A percentile compares a stretch with the other conserved stretches of the same genome.
Evolutionary conservation across 2,113 vertebrate genomes (phyloP).

Genomic region (Syngnathus scovelli): DNA sequence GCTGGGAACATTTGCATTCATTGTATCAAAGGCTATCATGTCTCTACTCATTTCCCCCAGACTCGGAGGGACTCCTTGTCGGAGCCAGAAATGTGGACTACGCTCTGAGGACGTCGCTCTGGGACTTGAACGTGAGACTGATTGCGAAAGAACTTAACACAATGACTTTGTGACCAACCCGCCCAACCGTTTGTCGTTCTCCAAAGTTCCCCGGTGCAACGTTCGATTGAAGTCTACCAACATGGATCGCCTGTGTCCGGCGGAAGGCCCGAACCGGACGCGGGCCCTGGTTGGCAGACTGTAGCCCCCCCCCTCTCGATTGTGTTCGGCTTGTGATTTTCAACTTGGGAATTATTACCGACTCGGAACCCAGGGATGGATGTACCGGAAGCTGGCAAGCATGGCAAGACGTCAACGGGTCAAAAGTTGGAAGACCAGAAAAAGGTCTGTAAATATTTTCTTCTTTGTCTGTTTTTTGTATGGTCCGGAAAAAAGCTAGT

Average conservation of each 20-base stretch:
- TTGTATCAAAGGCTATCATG: conserved; percentile 34
- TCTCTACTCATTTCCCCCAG: conserved; percentile 62
- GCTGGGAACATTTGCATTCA: conserved; percentile 44
- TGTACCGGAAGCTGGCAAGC: conserved; percentile 88
- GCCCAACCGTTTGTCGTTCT: not conserved
- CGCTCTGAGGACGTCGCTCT: conserved; percentile 2
- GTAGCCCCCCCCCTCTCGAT: conserved; percentile 56
- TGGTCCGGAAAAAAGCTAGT: not conserved
- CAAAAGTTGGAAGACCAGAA: conserved; percentile 99
- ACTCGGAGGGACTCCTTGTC: conserved; percentile 58
- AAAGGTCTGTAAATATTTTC: conserved; percentile 77
- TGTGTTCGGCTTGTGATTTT: conserved; percentile 63
- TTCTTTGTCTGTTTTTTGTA: not conserved
- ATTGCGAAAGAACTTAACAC: conserved; percentile 31
- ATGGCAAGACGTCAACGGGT: conserved; percentile 92
- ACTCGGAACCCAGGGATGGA: conserved; percentile 83
- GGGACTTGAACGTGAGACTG: conserved; percentile 43
- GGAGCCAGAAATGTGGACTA: conserved; percentile 10
- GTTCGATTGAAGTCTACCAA: conserved; percentile 22
- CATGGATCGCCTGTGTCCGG: conserved; percentile 68
- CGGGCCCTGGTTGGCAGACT: conserved; percentile 64
- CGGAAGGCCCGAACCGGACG: conserved; percentile 76
- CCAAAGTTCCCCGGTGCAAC: not conserved
- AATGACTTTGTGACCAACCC: conserved; percentile 50
- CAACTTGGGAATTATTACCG: conserved; percentile 70